Base-by-base conservation (phyloP, 1,140 invertebrate species). In the Theocolax elegans region DNA sequence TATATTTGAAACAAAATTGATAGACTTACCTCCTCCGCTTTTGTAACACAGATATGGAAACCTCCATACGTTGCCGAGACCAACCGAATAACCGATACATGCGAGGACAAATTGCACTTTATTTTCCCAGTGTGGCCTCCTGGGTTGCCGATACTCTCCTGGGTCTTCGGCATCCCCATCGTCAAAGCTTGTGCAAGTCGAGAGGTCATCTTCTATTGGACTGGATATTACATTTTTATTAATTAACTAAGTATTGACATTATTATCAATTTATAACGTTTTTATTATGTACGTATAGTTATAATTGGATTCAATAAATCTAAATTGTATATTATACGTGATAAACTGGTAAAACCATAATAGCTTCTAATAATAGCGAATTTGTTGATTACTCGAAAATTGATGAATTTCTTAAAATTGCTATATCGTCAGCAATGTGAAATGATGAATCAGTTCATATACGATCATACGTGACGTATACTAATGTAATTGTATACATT, bases 21-120 rank as follows among this genome's bases (percentile, higher is more conserved):
- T 21, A 66, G 21, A 76, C 85, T 89, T 81, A 94, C 93, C 93
- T 86, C 93, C 93, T 60, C 93, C 93, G 78, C 92, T 93, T 84
- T 93, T 92, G 81, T 94, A 94, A 81, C 92, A 93, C 59, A 94
- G 86, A 80, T 94, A 95, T 21, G 93, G 93, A 85, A 94, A 95
- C 71, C 93, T 88, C 95, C 95, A 97, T 62, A 97, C 92, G 79
- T 97, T 97, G 48, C 95, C 94, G 23, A 97, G 89, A 7, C 95
- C 95, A 38, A 97, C 95, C 17, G 94, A 95, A 82, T 96, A 97
- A 12, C 95, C 94, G 42, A 97, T 92, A 80, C 94, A 96, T 19
- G 94, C 93, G 67, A 97, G 87, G 17, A 96, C 91, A 79, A 97
- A 97, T 85, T 97, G 94, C 67, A 94, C 88, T 86, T 96, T 96